Evolutionary conservation across 2,113 vertebrate genomes (phyloP).

Genomic region (Amphiprion ocellaris): DNA sequence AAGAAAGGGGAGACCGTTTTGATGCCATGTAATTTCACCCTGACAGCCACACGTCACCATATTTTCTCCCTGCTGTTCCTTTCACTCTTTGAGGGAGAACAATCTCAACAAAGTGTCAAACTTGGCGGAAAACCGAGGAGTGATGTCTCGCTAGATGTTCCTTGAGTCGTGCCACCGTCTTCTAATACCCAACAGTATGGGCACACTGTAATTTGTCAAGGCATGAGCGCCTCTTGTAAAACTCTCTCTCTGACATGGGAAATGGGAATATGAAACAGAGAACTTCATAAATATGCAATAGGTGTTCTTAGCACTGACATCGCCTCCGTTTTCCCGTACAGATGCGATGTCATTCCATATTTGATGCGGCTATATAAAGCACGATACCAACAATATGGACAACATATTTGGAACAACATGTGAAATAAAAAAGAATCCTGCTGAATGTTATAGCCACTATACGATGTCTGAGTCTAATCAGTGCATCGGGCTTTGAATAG

Average conservation of each 20-base stretch:
- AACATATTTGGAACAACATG: neutral
- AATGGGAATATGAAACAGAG: slow-evolving; percentile 75
- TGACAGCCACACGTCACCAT: slow-evolving; percentile 22
- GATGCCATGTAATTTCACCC: slow-evolving; percentile 3
- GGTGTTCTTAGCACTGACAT: slow-evolving; percentile 40
- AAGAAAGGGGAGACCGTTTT: neutral
- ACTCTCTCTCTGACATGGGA: slow-evolving; percentile 66
- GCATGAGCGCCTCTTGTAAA: slow-evolving; percentile 68
- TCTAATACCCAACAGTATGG: slow-evolving; percentile 62
- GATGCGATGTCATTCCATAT: slow-evolving; percentile 47
- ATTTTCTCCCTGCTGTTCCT: neutral
- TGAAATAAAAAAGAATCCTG: neutral
- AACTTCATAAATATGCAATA: slow-evolving; percentile 77
- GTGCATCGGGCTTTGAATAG: slow-evolving; percentile 3
- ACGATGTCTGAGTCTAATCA: slow-evolving; percentile 7
- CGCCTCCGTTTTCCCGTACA: slow-evolving; percentile 43
- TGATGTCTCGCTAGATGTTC: slow-evolving; percentile 30
- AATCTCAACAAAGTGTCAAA: slow-evolving; percentile 58
- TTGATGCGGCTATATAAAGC: slow-evolving; percentile 30
- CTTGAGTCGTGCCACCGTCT: slow-evolving; percentile 26
- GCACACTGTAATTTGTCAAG: slow-evolving; percentile 71
- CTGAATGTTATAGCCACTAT: neutral
- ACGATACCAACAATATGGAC: neutral
- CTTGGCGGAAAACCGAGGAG: slow-evolving; percentile 41
- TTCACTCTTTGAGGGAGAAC: slow-evolving; percentile 28